Evolutionary conservation across 2,888 invertebrate genomes (phyloP).

Genomic region (Cremastinae sp.): DNA sequence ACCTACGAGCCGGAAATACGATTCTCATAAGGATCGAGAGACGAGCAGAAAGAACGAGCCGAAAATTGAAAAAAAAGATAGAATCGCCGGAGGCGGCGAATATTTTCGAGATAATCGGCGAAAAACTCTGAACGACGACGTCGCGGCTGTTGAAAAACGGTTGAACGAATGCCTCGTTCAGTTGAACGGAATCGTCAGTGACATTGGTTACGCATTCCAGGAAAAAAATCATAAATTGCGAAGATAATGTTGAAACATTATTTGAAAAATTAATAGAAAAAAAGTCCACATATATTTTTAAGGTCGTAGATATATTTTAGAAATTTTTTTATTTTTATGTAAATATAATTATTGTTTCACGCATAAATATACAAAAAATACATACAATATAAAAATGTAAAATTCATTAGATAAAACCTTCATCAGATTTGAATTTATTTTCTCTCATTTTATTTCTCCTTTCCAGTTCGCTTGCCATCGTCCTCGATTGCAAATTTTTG

Average conservation of each 20-base stretch:
- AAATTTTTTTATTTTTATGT: no score
- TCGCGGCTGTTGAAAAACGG: slow-evolving; percentile 50
- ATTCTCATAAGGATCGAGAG: not conserved
- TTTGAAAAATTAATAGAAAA: slow-evolving; percentile 15
- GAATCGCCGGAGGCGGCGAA: slow-evolving; percentile 37
- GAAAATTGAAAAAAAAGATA: slow-evolving; percentile 7
- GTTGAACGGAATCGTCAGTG: slow-evolving; percentile 66
- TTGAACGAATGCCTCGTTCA: slow-evolving; percentile 59
- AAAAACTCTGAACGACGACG: slow-evolving; percentile 29
- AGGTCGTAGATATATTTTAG: no score
- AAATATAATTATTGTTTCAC: no score
- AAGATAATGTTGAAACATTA: not conserved
- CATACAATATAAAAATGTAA: no score
- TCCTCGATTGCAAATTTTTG: no score
- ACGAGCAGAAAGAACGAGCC: not conserved
- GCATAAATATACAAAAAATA: no score
- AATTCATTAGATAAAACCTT: no score
- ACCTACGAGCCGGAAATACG: not conserved
- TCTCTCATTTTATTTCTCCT: no score
- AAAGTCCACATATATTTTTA: no score
- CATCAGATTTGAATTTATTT: no score
- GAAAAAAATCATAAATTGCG: slow-evolving; percentile 24
- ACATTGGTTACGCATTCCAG: slow-evolving; percentile 58
- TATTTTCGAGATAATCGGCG: not conserved
- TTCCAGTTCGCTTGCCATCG: no score